A percentile compares a stretch with the other conserved stretches of the same genome.
Evolutionary conservation across 2,797 vertebrate species (phyloP).

Genomic region (Myiotriccus ornatus): DNA sequence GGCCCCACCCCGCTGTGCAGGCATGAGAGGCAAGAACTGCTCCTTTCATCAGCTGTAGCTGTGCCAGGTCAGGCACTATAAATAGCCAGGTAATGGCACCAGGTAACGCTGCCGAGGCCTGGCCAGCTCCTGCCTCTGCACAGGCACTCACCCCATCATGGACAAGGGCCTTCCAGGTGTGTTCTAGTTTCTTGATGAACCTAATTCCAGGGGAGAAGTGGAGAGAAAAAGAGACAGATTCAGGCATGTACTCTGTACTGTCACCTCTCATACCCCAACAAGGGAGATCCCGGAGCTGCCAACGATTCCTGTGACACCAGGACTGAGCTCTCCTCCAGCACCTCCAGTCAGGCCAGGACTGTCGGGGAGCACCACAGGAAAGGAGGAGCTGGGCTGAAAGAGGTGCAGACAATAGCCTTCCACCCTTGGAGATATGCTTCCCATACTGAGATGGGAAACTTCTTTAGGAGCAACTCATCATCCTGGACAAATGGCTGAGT

Average conservation of each 20-base stretch:
- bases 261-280: background rate
- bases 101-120: background rate
- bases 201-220: constrained; percentile 64
- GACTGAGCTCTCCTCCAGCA: background rate
- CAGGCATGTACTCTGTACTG: background rate
- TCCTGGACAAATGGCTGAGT: background rate
- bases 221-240: background rate
- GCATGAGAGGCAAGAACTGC: background rate
- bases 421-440: background rate
- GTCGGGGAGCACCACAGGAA: background rate
- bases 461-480: background rate
- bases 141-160: constrained; percentile 82
- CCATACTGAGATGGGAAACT: background rate
- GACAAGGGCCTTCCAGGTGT: constrained; percentile 93
- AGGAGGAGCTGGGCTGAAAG: background rate
- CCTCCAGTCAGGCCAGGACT: background rate
- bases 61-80: background rate
- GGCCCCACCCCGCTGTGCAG: background rate
- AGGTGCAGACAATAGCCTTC: background rate
- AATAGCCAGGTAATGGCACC: background rate
- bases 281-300: background rate
- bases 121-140: background rate
- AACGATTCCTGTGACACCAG: background rate
- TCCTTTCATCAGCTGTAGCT: background rate
- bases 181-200: constrained; percentile 98